Base-by-base conservation (phyloP, 2,797 vertebrate species). In the Mycteria americana region DNA sequence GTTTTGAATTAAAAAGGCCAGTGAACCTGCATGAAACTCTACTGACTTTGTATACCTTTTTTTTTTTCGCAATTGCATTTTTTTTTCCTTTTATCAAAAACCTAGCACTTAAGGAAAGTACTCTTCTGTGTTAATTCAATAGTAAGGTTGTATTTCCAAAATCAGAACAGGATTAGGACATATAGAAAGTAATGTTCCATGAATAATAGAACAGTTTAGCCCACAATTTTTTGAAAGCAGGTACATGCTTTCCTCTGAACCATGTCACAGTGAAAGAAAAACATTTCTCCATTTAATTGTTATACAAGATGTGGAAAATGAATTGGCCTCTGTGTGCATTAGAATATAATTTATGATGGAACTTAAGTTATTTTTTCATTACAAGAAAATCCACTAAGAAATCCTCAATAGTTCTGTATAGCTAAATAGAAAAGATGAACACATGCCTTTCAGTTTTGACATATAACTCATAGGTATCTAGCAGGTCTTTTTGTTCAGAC, bases 361-460 rank as follows among this genome's bases (percentile, higher is more conserved):
- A 51, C 33, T 92, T 74, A 74, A 46, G 82, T 68, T 93, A 30
- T 56, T 89, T 83, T 78, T 86, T 78, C 62, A 75, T 83, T 31
- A 90, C 69, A 96, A 97, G 62, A 90, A 85, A 43, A 67, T 95
- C 41, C 54, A 30, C 46, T 96, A 82, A 91, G 62, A 96, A 91
- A 88, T 13, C 10, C 7, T 64, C 13, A 54, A 62, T 64, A 88
- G 18, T 75, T 94, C 68, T 90, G 25, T 78, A 65, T 59, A 86
- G 64, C 48, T 93, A 89, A 46, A 86, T n/a, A 91, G 10, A 90
- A 65, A 64, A 89, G 79, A 85, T 89, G 17, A 87, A 94, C 72
- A 78, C 60, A 48, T 78, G 64, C 81, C 77, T 93, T 91, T 93
- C 59, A 93, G 54, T 57, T 57, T 75, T 39, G 73, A 72, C 53